Evolutionary conservation across 2,888 invertebrate species (phyloP).

Genomic region (Trachelus iudaicus): DNA sequence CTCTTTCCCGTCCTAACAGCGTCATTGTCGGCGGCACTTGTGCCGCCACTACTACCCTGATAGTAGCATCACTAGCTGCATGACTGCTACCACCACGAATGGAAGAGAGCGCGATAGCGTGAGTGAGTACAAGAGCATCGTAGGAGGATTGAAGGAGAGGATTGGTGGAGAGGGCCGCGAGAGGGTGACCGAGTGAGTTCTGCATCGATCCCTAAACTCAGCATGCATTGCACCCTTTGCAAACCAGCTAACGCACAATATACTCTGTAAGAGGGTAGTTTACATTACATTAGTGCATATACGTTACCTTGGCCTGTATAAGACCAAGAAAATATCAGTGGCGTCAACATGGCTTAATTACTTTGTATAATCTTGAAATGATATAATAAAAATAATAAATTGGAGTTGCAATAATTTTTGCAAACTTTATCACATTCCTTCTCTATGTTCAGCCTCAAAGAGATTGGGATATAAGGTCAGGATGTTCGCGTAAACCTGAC

Average conservation of each 20-base stretch:
- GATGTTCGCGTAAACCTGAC: neutral
- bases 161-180: neutral
- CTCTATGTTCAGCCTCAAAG: no score
- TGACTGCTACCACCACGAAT: neutral
- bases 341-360: no score
- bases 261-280: neutral
- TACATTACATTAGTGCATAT: neutral
- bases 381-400: no score
- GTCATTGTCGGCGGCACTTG: neutral
- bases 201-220: constrained; percentile 2
- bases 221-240: neutral
- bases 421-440: no score
- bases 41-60: neutral
- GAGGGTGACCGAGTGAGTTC: neutral
- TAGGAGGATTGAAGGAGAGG: neutral
- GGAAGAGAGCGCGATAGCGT: neutral
- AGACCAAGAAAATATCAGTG: no score
- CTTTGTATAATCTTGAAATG: no score
- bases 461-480: no score
- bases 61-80: neutral
- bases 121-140: neutral
- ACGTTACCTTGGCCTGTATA: neutral
- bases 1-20: neutral
- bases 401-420: no score
- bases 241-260: neutral